Evolutionary conservation across 2,113 vertebrate genomes (phyloP).

Genomic region (Gambusia holbrooki): DNA sequence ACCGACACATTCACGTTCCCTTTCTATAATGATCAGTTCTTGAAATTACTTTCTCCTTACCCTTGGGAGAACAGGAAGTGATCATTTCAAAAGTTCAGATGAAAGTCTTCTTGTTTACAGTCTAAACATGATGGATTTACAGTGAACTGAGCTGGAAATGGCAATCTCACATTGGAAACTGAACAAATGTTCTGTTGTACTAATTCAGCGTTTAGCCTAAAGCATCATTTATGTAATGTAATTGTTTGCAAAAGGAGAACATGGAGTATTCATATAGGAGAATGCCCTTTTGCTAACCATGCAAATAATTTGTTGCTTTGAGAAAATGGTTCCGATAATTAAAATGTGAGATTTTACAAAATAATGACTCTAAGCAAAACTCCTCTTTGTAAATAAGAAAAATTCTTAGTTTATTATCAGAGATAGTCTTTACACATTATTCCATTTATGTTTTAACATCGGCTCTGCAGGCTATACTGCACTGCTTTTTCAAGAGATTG

Average conservation of each 20-base stretch:
- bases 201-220: constrained; percentile 52
- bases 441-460: background rate
- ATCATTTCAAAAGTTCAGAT: constrained; percentile 41
- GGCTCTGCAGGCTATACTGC: background rate
- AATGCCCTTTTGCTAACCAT: constrained; percentile 25
- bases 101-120: constrained; percentile 8
- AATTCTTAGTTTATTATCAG: background rate
- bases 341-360: background rate
- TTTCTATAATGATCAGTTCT: constrained; percentile 47
- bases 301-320: constrained; percentile 32
- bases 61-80: constrained; percentile 29
- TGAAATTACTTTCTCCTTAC: constrained; percentile 37
- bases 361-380: background rate
- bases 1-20: constrained; percentile 46
- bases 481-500: background rate
- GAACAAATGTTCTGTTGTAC: constrained; percentile 60
- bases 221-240: constrained; percentile 70
- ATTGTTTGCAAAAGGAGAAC: constrained; percentile 63
- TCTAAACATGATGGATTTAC: constrained; percentile 32
- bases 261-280: constrained; percentile 37
- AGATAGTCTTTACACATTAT: no score
- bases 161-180: constrained; percentile 32
- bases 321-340: background rate
- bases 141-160: constrained; percentile 48
- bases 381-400: background rate